Percentiles rank a stretch among this genome's conserved stretches.
Conservation (phyloP, 2,888 invertebrate species). For the Drosophila paranaensis region DNA sequence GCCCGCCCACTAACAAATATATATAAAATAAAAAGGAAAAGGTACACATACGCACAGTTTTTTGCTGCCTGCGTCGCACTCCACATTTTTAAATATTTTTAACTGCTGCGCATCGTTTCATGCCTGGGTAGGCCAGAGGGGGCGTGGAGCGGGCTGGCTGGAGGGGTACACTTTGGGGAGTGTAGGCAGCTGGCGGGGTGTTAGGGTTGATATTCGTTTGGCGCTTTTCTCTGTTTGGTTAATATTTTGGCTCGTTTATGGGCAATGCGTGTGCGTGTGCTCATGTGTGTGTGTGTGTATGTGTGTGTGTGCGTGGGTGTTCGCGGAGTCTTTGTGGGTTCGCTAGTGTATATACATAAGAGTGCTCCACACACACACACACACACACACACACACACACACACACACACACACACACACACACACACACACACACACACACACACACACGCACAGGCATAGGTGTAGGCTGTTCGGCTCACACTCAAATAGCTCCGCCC, state of each 20-base stretch:
- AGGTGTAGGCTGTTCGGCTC: constrained; percentile 54
- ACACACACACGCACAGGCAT: constrained; percentile 18
- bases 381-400: constrained; percentile 10
- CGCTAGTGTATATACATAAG: constrained; percentile 55
- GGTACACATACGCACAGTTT: constrained; percentile 66
- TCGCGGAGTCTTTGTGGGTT: constrained; percentile 28
- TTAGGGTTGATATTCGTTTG: constrained; percentile 62
- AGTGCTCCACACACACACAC: constrained; percentile 4
- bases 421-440: constrained; percentile 7
- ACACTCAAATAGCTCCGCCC: constrained; percentile 18
- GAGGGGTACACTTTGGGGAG: not conserved
- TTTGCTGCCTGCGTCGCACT: constrained; percentile 49
- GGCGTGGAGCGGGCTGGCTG: not conserved
- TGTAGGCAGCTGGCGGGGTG: constrained; percentile 27
- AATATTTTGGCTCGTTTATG: constrained; percentile 69
- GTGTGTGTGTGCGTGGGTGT: constrained; percentile 5
- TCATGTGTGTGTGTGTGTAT: constrained; percentile 2
- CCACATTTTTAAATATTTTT: constrained; percentile 78
- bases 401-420: constrained; percentile 5
- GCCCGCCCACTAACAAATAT: constrained; percentile 2
- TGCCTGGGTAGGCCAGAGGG: constrained; percentile 13
- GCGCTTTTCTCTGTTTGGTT: constrained; percentile 75
- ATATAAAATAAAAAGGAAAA: constrained; percentile 28
- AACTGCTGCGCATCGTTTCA: constrained; percentile 72
- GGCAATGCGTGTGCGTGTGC: constrained; percentile 37